phyloP scores from a whole-genome alignment of 2,797 vertebrate genomes.

The Champsocephalus esox region DNA sequence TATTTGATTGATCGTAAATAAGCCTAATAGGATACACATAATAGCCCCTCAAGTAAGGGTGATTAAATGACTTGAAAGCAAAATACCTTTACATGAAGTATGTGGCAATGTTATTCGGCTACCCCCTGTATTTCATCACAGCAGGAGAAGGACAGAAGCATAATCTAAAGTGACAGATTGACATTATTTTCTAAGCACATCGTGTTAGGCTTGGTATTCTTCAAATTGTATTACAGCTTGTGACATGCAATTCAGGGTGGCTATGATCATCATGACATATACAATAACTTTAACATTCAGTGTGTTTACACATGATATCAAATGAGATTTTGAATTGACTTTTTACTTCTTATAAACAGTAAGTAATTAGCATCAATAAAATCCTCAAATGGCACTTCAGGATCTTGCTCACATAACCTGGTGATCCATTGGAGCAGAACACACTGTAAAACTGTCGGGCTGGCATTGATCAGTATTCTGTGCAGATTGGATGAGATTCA shows the following conservation, averaged over 20 bases:
- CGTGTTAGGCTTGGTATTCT: background rate
- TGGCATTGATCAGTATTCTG: conserved; percentile 17
- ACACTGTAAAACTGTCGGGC: conserved; percentile 20
- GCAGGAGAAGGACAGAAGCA: conserved; percentile 17
- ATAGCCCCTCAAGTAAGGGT: conserved; percentile 13
- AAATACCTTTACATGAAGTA: conserved; percentile 31
- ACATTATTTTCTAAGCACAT: conserved; percentile 23
- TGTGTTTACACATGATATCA: conserved; percentile 4
- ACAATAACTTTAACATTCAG: conserved; percentile 16
- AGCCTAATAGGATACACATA: conserved; percentile 35
- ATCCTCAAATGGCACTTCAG: conserved; percentile 4
- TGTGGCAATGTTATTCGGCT: conserved; percentile 26
- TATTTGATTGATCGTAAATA: conserved; percentile 27
- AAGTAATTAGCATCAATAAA: conserved; percentile 4
- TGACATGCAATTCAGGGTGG: background rate
- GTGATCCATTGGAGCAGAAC: conserved; percentile 22
- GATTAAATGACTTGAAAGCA: conserved; percentile 34
- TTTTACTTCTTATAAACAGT: background rate
- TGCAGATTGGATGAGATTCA: conserved; percentile 10
- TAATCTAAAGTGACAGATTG: conserved; percentile 32
- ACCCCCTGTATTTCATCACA: conserved; percentile 19
- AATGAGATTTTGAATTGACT: background rate
- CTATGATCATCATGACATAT: conserved; percentile 5
- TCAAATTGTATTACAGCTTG: conserved; percentile 9
- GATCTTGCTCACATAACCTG: conserved; percentile 18